Evolutionary conservation across 2,113 vertebrate species (phyloP).

Genomic region (Hippoglossus stenolepis): DNA sequence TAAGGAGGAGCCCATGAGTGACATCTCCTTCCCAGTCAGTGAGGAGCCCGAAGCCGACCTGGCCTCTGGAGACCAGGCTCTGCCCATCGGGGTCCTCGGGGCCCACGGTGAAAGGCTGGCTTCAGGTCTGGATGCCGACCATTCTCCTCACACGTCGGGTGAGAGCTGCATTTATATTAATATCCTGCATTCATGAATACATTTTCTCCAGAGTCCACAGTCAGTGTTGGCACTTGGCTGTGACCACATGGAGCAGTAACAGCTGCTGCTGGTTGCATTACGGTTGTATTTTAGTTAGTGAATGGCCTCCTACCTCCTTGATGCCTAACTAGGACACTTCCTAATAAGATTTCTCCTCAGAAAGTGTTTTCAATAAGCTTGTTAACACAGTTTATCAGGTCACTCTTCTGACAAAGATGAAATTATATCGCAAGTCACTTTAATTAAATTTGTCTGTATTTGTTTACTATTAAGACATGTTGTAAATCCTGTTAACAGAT

Average conservation of each 20-base stretch:
- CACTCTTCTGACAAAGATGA: too few relatives aligned
- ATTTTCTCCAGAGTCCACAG: background rate
- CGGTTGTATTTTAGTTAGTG: background rate
- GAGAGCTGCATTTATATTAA: conserved; percentile 7
- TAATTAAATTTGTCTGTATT: background rate
- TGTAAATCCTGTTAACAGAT: background rate
- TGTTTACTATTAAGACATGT: background rate
- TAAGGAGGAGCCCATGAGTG: conserved; percentile 94
- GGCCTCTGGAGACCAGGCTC: conserved; percentile 91
- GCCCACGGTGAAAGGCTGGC: conserved; percentile 89
- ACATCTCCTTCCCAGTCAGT: conserved; percentile 92
- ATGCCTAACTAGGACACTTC: background rate
- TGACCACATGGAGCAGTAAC: background rate
- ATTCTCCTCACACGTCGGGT: conserved; percentile 94
- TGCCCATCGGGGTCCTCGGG: conserved; percentile 92
- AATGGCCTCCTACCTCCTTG: background rate
- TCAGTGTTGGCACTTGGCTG: background rate
- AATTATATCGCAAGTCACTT: too few relatives aligned
- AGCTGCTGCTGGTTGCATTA: background rate
- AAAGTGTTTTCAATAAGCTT: background rate
- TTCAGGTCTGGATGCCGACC: conserved; percentile 90
- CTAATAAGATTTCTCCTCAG: background rate
- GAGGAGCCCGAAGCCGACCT: conserved; percentile 93
- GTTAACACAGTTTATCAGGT: background rate
- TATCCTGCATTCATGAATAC: background rate